Evolutionary conservation across 2,113 vertebrate genomes (phyloP), one percentile per base, ranked within the genome.

Genomic region (Tursiops truncatus): DNA sequence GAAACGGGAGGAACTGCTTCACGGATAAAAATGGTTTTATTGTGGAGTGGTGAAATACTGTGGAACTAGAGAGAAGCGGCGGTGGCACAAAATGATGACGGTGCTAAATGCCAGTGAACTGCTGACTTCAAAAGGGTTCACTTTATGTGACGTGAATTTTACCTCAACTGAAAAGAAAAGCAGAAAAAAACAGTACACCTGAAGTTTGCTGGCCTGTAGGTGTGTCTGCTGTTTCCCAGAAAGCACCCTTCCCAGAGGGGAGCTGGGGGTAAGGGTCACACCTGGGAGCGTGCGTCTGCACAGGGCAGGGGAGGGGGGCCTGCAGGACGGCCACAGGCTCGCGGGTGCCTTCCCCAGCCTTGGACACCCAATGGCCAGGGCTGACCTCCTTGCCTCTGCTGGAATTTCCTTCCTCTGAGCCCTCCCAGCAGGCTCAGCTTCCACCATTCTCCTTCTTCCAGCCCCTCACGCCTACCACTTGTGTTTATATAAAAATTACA

Each of bases 1-100:
- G 5, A 6, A 13, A 2, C 1, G 14, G 3, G 8, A 53, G 25
- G 1, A 6, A 9, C 41, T 33, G 28, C 36, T 44, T 14, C 1
- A 12, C 4, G 10, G 31, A 15, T 11, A 12, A 21, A 56, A 21
- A 47, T 9, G 56, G 20, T 62, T 53, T 65, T 21, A 31, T 0
- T 23, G 58, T 33, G 28, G 53, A 31, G 31, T 7, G 5, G 33
- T 3, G 3, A 25, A 13, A 25, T 41, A 33, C n/a, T 58, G 28
- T 44, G 56, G 38, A 83, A n/a, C 28, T 28, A 44, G 2, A 60
- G 0, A 71, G 53, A 82, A 8, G 15, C 8, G 3, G 70, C 7
- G 21, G 23, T 21, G 44, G 28, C 5, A 62, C 23, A 60, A 17
- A 85, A 62, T 0, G 41, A 36, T 33, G 65, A 58, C 6, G 18